Evolutionary conservation across 2,888 invertebrate genomes (phyloP).

Genomic region (Abrostola triplasia): DNA sequence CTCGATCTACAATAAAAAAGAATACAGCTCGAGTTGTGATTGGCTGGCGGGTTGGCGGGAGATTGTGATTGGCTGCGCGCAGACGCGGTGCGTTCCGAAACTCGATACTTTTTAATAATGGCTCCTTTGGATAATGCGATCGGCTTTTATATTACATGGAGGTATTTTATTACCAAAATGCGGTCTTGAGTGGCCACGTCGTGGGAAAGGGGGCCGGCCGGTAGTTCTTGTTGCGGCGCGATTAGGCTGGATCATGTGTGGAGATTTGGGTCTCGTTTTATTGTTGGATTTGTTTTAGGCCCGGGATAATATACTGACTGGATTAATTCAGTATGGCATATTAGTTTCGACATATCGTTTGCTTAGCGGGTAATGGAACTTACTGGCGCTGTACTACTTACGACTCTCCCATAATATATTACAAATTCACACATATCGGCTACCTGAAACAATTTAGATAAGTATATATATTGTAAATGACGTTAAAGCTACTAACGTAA

Average conservation of each 20-base stretch:
- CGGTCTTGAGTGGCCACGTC: constrained; percentile 77
- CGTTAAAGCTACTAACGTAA: constrained; percentile 20
- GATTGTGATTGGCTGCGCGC: constrained; percentile 75
- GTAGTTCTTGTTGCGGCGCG: constrained; percentile 73
- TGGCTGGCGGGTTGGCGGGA: constrained; percentile 76
- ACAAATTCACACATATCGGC: too few species aligned
- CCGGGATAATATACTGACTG: constrained; percentile 14
- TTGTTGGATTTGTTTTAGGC: constrained; percentile 42
- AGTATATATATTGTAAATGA: background rate
- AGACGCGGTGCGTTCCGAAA: constrained; percentile 81
- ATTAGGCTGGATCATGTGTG: constrained; percentile 70
- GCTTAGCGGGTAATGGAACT: background rate
- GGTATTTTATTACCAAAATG: constrained; percentile 86
- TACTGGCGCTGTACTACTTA: too few species aligned
- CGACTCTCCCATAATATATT: too few species aligned
- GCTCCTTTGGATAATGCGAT: constrained; percentile 87
- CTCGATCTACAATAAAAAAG: constrained; percentile 82
- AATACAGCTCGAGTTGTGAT: constrained; percentile 71
- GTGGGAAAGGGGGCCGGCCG: constrained; percentile 72
- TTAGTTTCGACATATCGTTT: background rate
- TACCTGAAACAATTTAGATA: background rate
- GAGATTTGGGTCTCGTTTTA: constrained; percentile 60
- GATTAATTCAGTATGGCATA: background rate
- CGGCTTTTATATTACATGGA: constrained; percentile 83
- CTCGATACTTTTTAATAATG: constrained; percentile 88